Percentiles rank a stretch among this genome's conserved stretches.
Evolutionary conservation across 2,888 invertebrate genomes (phyloP).

Genomic region (Drosophila borborema): DNA sequence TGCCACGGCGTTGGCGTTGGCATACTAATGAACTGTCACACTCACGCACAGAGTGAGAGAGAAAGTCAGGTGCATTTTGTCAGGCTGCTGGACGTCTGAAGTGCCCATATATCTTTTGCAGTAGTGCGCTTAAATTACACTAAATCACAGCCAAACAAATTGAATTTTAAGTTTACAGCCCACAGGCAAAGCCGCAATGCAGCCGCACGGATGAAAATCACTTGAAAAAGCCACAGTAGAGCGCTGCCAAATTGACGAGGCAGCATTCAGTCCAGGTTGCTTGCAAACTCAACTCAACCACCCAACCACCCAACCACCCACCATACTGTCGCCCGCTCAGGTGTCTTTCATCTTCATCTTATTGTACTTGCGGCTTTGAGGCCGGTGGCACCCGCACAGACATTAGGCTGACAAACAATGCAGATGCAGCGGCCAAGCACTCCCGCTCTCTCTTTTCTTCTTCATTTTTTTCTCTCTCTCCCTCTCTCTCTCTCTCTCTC

Average conservation of each 20-base stretch:
- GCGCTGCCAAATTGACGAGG: slow-evolving; percentile 74
- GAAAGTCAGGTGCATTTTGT: slow-evolving; percentile 19
- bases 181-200: slow-evolving; percentile 69
- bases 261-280: slow-evolving; percentile 37
- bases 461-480: background rate
- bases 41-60: slow-evolving; percentile 37
- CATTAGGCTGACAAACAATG: slow-evolving; percentile 79
- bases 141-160: slow-evolving; percentile 79
- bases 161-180: slow-evolving; percentile 74
- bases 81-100: slow-evolving; percentile 47
- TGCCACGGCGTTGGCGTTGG: slow-evolving; percentile 40
- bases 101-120: slow-evolving; percentile 68
- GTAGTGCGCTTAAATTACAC: slow-evolving; percentile 76
- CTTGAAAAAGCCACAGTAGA: slow-evolving; percentile 52
- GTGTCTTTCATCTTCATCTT: slow-evolving; percentile 74
- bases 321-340: slow-evolving; percentile 32
- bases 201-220: slow-evolving; percentile 69
- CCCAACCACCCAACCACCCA: background rate
- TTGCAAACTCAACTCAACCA: background rate
- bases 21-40: slow-evolving; percentile 71
- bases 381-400: slow-evolving; percentile 57
- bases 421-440: slow-evolving; percentile 42
- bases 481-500: background rate
- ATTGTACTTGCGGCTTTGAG: slow-evolving; percentile 66
- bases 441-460: background rate